Percentiles rank a stretch among this genome's conserved stretches.
Conservation (phyloP, 2,888 invertebrate genomes). For the Endotricha flammealis region DNA sequence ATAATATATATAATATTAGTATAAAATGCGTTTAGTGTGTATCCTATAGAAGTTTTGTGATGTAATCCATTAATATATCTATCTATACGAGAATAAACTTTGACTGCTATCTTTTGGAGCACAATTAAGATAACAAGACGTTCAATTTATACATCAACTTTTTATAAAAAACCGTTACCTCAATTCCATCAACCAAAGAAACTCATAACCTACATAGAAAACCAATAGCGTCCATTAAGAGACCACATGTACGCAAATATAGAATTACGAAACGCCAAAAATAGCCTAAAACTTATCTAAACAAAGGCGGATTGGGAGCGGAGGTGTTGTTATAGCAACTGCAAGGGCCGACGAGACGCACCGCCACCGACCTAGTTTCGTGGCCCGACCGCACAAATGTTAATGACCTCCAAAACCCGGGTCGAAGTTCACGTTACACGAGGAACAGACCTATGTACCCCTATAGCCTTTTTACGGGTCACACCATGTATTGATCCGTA, state of each 20-base stretch:
- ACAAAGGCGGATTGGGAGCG: slow-evolving; percentile 35
- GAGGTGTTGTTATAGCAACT: slow-evolving; percentile 51
- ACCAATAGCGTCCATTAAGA: slow-evolving; percentile 5
- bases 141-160: too few relatives aligned
- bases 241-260: slow-evolving; percentile 9
- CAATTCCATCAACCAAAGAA: neutral
- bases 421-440: slow-evolving; percentile 77
- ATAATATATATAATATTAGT: too few relatives aligned
- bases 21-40: too few relatives aligned
- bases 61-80: too few relatives aligned
- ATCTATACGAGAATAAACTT: too few relatives aligned
- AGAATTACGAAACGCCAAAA: slow-evolving; percentile 19
- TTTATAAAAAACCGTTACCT: neutral
- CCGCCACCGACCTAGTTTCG: slow-evolving; percentile 67
- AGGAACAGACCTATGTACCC: slow-evolving; percentile 61
- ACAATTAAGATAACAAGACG: too few relatives aligned
- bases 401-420: slow-evolving; percentile 78
- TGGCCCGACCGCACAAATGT: slow-evolving; percentile 69
- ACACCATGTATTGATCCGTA: slow-evolving; percentile 67
- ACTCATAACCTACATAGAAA: slow-evolving; percentile 7
- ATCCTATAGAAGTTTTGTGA: too few relatives aligned
- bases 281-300: slow-evolving; percentile 27
- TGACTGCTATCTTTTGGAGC: too few relatives aligned
- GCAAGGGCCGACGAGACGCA: slow-evolving; percentile 63
- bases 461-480: slow-evolving; percentile 61